Evolutionary conservation across 2,797 vertebrate genomes (phyloP).

Genomic region (Chelidonichthys spinosus): DNA sequence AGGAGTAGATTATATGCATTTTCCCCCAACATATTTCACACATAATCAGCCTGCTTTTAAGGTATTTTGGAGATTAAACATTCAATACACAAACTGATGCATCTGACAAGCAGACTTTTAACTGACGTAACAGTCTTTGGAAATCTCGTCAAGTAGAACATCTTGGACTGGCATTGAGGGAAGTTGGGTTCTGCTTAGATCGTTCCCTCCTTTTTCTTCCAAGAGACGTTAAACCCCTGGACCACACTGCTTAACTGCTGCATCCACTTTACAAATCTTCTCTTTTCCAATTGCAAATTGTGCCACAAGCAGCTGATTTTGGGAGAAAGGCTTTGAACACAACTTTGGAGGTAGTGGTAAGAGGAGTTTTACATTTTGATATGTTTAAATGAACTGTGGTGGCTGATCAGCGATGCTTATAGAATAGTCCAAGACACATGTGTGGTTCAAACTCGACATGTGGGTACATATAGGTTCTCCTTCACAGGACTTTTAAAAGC

Average conservation of each 20-base stretch:
- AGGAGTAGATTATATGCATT: neutral
- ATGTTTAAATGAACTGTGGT: neutral
- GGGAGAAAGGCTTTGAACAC: conserved; percentile 22
- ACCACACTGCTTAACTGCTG: conserved; percentile 22
- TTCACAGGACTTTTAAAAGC: conserved; percentile 15
- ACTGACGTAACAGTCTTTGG: neutral
- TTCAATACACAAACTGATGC: neutral
- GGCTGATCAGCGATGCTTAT: neutral
- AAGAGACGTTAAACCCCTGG: conserved; percentile 38
- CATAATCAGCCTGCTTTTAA: neutral
- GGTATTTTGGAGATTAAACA: neutral
- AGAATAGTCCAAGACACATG: neutral
- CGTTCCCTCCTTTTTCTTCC: conserved; percentile 23
- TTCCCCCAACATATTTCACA: too few species aligned
- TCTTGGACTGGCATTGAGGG: conserved; percentile 22
- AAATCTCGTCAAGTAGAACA: conserved; percentile 34
- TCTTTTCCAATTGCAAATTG: conserved; percentile 40
- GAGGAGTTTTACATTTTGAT: neutral
- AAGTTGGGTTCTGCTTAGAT: conserved; percentile 38
- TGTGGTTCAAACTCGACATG: neutral
- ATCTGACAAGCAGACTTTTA: neutral
- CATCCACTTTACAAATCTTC: conserved; percentile 50
- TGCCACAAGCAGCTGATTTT: conserved; percentile 36
- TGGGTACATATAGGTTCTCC: neutral
- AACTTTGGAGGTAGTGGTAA: conserved; percentile 5